Conservation (phyloP, 2,113 vertebrate species). For the Cacatua alba region DNA sequence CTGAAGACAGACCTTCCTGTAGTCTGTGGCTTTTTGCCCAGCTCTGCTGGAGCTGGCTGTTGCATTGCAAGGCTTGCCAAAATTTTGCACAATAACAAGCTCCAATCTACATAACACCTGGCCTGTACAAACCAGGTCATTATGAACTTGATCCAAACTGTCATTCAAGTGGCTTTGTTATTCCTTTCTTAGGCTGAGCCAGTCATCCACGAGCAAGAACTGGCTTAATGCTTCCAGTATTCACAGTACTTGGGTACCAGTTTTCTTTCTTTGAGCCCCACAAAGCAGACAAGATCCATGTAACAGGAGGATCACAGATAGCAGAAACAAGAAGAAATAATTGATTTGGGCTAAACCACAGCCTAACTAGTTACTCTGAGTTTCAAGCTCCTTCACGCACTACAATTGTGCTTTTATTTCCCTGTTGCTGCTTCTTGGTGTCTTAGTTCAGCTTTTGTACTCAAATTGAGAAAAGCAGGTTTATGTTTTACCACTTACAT, state of each 20-base stretch:
- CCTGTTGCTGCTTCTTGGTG: background rate
- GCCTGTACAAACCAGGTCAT: constrained; percentile 80
- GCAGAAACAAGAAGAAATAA: background rate
- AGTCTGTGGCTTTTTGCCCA: constrained; percentile 75
- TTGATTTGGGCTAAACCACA: background rate
- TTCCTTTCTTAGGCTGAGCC: constrained; percentile 59
- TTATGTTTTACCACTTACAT: background rate
- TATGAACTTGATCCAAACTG: constrained; percentile 79
- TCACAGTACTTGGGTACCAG: background rate
- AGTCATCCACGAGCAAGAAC: constrained; percentile 17
- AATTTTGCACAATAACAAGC: constrained; percentile 78
- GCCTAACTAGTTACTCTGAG: background rate
- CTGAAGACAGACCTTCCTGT: constrained; percentile 64
- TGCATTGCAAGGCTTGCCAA: constrained; percentile 71
- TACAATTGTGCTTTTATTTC: background rate
- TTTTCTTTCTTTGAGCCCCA: background rate
- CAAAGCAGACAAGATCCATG: background rate
- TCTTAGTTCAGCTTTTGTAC: background rate
- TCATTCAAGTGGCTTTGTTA: constrained; percentile 73
- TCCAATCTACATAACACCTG: constrained; percentile 82
- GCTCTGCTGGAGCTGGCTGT: constrained; percentile 66
- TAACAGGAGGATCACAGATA: background rate
- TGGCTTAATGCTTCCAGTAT: background rate
- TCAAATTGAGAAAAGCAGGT: background rate
- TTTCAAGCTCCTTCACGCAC: background rate